Conservation (phyloP, 2,888 invertebrate genomes). For the Ecliptopera silaceata region DNA sequence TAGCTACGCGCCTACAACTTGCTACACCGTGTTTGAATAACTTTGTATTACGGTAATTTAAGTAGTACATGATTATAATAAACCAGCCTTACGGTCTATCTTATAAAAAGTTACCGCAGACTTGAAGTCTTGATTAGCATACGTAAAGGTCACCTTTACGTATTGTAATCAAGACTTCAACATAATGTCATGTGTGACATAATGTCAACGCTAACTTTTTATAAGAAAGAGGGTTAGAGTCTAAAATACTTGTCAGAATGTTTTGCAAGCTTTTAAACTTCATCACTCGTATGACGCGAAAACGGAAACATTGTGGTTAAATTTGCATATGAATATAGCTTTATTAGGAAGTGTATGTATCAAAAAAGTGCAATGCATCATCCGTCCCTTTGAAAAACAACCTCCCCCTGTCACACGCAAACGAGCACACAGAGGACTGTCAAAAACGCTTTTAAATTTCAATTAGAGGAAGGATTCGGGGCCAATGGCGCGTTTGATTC, state of each 20-base stretch:
- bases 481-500: slow-evolving; percentile 63
- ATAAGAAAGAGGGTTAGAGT: too few relatives aligned
- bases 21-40: not conserved
- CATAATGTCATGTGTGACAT: too few relatives aligned
- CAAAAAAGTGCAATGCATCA: slow-evolving; percentile 28
- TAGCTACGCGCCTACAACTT: slow-evolving; percentile 16
- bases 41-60: too few relatives aligned
- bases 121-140: too few relatives aligned
- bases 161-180: too few relatives aligned
- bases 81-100: too few relatives aligned
- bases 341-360: slow-evolving; percentile 20
- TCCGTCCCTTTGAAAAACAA: slow-evolving; percentile 18
- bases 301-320: slow-evolving; percentile 17
- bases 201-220: too few relatives aligned
- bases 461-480: slow-evolving; percentile 59
- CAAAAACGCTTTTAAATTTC: slow-evolving; percentile 66
- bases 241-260: not conserved
- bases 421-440: slow-evolving; percentile 52
- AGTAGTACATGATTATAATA: too few relatives aligned
- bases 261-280: slow-evolving; percentile 1
- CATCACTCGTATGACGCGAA: slow-evolving; percentile 1
- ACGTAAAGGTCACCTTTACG: too few relatives aligned
- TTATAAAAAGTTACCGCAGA: too few relatives aligned
- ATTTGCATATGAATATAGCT: slow-evolving; percentile 21
- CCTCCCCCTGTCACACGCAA: slow-evolving; percentile 46